Conservation (phyloP, 2,888 invertebrate genomes). For the Ormyrus thymus region DNA sequence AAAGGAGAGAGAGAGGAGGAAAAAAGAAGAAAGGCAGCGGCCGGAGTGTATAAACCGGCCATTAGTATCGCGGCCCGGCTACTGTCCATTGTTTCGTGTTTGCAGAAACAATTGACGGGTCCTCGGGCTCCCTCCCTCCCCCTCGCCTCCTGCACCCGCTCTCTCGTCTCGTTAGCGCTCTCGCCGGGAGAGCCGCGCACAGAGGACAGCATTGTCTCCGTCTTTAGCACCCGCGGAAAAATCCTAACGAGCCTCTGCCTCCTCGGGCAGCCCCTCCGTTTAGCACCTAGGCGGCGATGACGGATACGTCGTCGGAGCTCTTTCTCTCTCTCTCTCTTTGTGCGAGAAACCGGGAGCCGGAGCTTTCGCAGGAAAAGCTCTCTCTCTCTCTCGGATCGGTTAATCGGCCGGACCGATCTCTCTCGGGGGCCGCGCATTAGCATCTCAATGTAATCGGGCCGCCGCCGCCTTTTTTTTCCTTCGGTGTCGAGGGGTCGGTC, state of each 20-base stretch:
- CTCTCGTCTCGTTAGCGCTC: conserved; percentile 70
- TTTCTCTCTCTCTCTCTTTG: not conserved
- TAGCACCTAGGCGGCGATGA: conserved; percentile 61
- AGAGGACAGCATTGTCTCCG: conserved; percentile 63
- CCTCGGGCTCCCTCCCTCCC: conserved; percentile 60
- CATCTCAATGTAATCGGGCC: conserved; percentile 72
- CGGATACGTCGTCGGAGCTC: not conserved
- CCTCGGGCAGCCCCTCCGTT: conserved; percentile 48
- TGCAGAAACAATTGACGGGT: conserved; percentile 74
- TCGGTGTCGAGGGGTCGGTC: conserved; percentile 51
- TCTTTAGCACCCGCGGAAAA: conserved; percentile 74
- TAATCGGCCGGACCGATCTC: conserved; percentile 69
- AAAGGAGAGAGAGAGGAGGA: not conserved
- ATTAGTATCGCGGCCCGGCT: conserved; percentile 68
- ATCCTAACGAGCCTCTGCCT: conserved; percentile 71
- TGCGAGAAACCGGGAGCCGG: conserved; percentile 55
- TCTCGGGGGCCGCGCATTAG: conserved; percentile 68
- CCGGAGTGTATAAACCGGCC: conserved; percentile 66
- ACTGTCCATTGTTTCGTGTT: conserved; percentile 65
- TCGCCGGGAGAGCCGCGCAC: conserved; percentile 57
- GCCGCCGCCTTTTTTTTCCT: not conserved
- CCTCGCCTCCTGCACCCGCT: conserved; percentile 56
- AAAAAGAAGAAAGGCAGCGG: conserved; percentile 5
- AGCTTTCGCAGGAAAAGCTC: conserved; percentile 58
- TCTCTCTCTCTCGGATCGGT: conserved; percentile 56